Base-by-base conservation (phyloP, 2,888 invertebrate species). In the Beris morrisii region DNA sequence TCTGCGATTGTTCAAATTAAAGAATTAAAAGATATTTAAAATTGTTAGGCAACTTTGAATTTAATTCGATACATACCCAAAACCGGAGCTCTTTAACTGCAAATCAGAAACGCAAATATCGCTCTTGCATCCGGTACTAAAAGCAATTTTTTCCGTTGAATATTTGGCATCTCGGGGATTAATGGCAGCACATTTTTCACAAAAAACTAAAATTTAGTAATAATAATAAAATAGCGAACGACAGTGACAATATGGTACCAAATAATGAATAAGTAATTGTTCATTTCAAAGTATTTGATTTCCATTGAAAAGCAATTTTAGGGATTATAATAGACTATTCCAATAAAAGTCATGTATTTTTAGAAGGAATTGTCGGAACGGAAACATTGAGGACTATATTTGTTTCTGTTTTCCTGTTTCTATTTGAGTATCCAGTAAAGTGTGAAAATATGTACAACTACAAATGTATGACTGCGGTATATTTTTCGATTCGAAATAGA, bases 21-120 rank as follows among this genome's bases (percentile, higher is more conserved):
- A 22, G 3, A 22, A 46, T n/a, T 52, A 38, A 52, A 13, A 50
- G 38, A 43, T 2, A 38, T 38, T 38, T 38, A 38, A 38, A 38
- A 38, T 7, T 9, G 3, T 38, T 7, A 38, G 9, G 9, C 3
- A 9, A 22, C 9, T n/a, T 11, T n/a, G 7, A 6, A 57, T 12
- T 38, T 9, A 38, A 3, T 5, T 38, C 9, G 5, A 1, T 15
- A 50, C 66, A 70, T 64, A 79, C 79, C 72, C 71, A 32, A 76
- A 64, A 56, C 75, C 75, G 43, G 71, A 72, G 66, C 76, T 77
- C 9, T 69, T 73, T 4, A 81, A 69, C 69, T 75, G 73, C 38
- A 81, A 70, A 69, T 81, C 80, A 5, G 81, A 80, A n/a, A 77
- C 73, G 65, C 81, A 81, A 50, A 79, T 74, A 5, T 77, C 77